Evolutionary conservation across 2,113 vertebrate species (phyloP).

Genomic region (Bos taurus): ARS-UCD2.0 NC_037333.1:69429501-69430000

Average conservation of each 20-base stretch:
- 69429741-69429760: too few species aligned
- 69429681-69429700: neutral
- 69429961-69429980: neutral
- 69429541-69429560: neutral
- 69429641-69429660: neutral
- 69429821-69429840: neutral
- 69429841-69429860: neutral
- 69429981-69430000: neutral
- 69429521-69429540: neutral
- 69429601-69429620: fast-evolving
- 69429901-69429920: neutral
- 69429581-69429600: too few species aligned
- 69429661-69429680: neutral
- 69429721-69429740: neutral
- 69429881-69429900: neutral
- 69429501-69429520: neutral
- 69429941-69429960: neutral
- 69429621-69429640: neutral
- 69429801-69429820: neutral
- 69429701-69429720: neutral
- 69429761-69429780: neutral
- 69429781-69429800: neutral
- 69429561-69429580: neutral
- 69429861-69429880: neutral
- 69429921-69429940: neutral